Evolutionary conservation across 2,113 vertebrate species (phyloP).

Genomic region (Poeciliopsis retropinna): DNA sequence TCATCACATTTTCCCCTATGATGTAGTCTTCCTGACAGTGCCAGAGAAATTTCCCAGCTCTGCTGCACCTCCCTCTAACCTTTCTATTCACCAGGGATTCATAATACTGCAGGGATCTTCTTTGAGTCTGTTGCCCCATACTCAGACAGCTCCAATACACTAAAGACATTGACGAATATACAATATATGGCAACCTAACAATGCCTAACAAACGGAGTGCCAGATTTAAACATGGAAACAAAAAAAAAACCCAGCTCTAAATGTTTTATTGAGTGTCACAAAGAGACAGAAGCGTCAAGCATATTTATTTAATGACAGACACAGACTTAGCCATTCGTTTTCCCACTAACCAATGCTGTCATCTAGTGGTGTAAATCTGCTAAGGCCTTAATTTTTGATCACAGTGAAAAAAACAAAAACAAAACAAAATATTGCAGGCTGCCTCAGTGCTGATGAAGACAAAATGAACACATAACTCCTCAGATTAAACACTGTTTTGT

Average conservation of each 20-base stretch:
- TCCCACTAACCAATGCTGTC: constrained; percentile 58
- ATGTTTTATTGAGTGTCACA: constrained; percentile 8
- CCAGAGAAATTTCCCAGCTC: constrained; percentile 18
- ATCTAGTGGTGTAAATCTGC: constrained; percentile 64
- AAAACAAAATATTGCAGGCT: not conserved
- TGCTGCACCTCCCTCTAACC: constrained; percentile 4
- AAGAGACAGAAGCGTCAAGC: constrained; percentile 8
- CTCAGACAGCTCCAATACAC: constrained; percentile 38
- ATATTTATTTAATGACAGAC: not conserved
- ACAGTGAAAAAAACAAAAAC: not conserved
- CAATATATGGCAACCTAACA: constrained; percentile 36
- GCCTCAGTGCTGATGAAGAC: not conserved
- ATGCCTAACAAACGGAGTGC: constrained; percentile 28
- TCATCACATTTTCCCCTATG: constrained; percentile 47
- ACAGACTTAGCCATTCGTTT: not conserved
- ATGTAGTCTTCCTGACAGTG: constrained; percentile 27
- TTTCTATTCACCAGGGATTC: constrained; percentile 28
- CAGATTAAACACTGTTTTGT: not conserved
- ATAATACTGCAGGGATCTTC: constrained; percentile 17
- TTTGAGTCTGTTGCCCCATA: constrained; percentile 20
- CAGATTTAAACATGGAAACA: constrained; percentile 28
- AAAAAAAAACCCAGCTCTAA: constrained; percentile 15
- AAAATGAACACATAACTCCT: not conserved
- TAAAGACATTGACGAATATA: constrained; percentile 35
- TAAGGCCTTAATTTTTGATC: not conserved